Conservation (phyloP, 2,113 vertebrate genomes). For the Phalacrocorax aristotelis region DNA sequence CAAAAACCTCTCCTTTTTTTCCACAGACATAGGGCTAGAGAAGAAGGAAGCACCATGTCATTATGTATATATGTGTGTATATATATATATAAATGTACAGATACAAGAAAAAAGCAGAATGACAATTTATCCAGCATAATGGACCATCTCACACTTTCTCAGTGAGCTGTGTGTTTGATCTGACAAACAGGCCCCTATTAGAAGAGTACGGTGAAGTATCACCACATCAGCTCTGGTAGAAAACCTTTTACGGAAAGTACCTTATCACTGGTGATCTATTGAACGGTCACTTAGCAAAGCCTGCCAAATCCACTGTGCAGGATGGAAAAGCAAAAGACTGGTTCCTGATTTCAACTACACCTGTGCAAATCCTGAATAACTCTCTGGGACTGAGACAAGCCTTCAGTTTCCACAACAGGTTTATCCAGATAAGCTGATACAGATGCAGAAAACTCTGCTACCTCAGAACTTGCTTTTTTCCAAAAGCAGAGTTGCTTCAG, state of each 20-base stretch:
- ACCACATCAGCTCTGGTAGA: background rate
- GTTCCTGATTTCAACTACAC: background rate
- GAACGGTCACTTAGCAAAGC: conserved; percentile 22
- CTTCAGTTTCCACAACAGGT: background rate
- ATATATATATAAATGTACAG: background rate
- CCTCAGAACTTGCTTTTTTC: background rate
- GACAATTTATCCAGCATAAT: background rate
- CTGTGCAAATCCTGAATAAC: conserved; percentile 35
- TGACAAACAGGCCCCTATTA: background rate
- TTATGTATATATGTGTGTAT: accelerated
- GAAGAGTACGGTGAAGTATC: background rate
- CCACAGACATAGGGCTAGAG: background rate
- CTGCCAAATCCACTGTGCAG: conserved; percentile 3
- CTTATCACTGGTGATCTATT: conserved; percentile 14
- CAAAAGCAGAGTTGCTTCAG: background rate
- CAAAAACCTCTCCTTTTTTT: background rate
- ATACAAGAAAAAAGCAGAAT: background rate
- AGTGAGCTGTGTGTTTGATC: background rate
- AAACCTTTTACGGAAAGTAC: conserved; percentile 9
- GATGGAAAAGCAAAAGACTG: background rate
- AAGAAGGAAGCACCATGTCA: background rate
- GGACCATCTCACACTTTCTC: background rate
- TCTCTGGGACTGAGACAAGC: background rate
- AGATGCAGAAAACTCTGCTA: conserved; percentile 16
- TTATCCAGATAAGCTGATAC: conserved; percentile 38